Base-by-base conservation (phyloP, 2,888 invertebrate genomes). In the Rotaria macrura region DNA sequence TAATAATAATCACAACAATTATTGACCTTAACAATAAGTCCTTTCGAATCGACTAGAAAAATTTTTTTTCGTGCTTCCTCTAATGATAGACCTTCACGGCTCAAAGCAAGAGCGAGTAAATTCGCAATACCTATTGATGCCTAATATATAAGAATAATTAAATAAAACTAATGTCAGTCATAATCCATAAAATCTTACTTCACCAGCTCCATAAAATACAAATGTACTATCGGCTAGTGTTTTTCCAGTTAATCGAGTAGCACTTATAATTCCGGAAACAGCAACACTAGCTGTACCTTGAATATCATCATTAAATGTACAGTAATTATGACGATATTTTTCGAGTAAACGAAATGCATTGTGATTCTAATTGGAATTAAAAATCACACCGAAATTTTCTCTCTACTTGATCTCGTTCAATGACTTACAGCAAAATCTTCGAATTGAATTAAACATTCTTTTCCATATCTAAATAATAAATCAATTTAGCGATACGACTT, bases 281-380 rank as follows among this genome's bases (percentile, higher is more conserved):
- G 96, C 96, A 29, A 97, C 97, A 14, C 95, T 93, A 9, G 97
- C 97, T 4, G 96, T 85, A 89, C 97, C 97, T 91, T 99, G 97
- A 90, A 99, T 99, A 91, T 99, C 99, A 91, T 99, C 99, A 92
- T 99, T 99, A 92, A 99, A 99, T 25, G 96, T 96, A 91, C 97
- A 98, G 91, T 95, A 94, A 89, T 93, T 91, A 89, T 95, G 92
- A 72, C 96, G 93, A 92, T 98, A 99, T 90, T 95, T 96, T 89
- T 94, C 94, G 87, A 99, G 92, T 85, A 99, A 92, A 55, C 95
- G 93, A 93, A 98, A 99, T 12, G 99, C 99, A 92, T 99, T 99
- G 20, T 94, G 93, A 90, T 99, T 99, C 65, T 57, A 57, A 12
- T 25, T 29, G n/a, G 9, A 57, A 12, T 29, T 0, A n/a, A 2